Evolutionary conservation across 2,113 vertebrate species (phyloP), one percentile per base, ranked within the genome.

Genomic region (Chunga burmeisteri): DNA sequence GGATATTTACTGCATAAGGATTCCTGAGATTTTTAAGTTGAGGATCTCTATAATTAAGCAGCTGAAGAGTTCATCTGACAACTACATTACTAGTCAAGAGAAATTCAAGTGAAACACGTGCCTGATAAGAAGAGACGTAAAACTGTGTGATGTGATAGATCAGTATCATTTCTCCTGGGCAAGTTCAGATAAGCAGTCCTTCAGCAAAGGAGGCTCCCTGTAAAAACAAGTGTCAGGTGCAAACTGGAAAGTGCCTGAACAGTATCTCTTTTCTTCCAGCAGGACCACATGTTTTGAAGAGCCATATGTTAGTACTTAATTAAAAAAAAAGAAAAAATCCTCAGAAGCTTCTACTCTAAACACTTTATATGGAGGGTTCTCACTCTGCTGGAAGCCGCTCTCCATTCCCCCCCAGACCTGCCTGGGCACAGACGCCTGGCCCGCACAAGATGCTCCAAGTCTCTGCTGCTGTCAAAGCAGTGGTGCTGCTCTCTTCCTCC

Each of bases 151-250:
- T 81, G 27, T 52, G 30, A 71, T 12, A 68, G 36, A 47, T 22
- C 0, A 1, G 9, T 17, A 47, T 52, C 0, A 36, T 70, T 90
- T 94, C 72, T 62, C 36, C 58, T 46, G 36, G 53, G 59, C 65
- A 78, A 30, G 16, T 67, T 50, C 0, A 1, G 44, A 72, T 10
- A 40, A 59, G 21, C 0, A 0, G 16, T 93, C 32, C 56, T 44
- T 74, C 21, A 30, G 19, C 29, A 42, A 83, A 63, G 47, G 21
- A 93, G 46, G 17, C 8, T 84, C 27, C 22, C 22, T 7, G 19
- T n/a, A 80, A 81, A 81, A 92, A 15, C 14, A 86, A 70, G 36
- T 22, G 38, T 62, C 50, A 80, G 66, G 23, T 68, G 49, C 55
- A 81, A 92, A 78, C 22, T 72, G 30, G 10, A 42, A 84, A 70